Percentiles rank a stretch among this genome's conserved stretches.
These are phyloP conservation scores for Hemicordylus capensis DNA, from an alignment of 2,113 vertebrate species.

Conservation along the genomic window DNA sequence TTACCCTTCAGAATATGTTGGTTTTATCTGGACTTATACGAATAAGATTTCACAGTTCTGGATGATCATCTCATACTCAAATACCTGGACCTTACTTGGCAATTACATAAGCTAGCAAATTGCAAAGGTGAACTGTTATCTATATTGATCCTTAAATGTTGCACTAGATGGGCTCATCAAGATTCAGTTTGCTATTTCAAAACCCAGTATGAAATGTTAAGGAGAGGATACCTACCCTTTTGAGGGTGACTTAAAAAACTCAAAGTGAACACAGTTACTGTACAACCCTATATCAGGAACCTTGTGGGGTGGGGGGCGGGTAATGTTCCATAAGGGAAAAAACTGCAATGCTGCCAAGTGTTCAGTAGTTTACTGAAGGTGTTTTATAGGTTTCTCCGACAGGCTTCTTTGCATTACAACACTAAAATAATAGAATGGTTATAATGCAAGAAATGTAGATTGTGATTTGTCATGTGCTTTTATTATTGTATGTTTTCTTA, in stretches of 20 bases:
- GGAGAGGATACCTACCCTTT: neutral
- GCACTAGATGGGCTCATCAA: slow-evolving; percentile 54
- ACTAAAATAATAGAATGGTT: neutral
- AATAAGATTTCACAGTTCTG: slow-evolving; percentile 50
- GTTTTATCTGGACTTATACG: slow-evolving; percentile 42
- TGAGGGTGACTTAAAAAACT: neutral
- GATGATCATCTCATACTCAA: slow-evolving; percentile 39
- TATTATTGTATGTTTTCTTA: no score
- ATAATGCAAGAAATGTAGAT: neutral
- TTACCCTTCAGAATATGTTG: slow-evolving; percentile 44
- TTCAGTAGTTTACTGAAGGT: neutral
- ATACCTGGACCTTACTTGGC: slow-evolving; percentile 28
- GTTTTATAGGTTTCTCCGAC: neutral
- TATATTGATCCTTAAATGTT: slow-evolving; percentile 57
- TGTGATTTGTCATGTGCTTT: no score
- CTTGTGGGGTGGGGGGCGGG: neutral
- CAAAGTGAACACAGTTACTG: neutral
- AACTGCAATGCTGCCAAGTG: neutral
- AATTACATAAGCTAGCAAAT: slow-evolving; percentile 55
- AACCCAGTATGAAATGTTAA: neutral
- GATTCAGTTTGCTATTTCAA: slow-evolving; percentile 47
- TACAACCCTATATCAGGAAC: no score
- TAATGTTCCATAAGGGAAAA: neutral
- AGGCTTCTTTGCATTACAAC: neutral
- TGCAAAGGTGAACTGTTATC: slow-evolving; percentile 52